A percentile compares a stretch with the other conserved stretches of the same genome.
phyloP scores from a whole-genome alignment of 1,140 invertebrate species.

The Drosophila obscura region DNA sequence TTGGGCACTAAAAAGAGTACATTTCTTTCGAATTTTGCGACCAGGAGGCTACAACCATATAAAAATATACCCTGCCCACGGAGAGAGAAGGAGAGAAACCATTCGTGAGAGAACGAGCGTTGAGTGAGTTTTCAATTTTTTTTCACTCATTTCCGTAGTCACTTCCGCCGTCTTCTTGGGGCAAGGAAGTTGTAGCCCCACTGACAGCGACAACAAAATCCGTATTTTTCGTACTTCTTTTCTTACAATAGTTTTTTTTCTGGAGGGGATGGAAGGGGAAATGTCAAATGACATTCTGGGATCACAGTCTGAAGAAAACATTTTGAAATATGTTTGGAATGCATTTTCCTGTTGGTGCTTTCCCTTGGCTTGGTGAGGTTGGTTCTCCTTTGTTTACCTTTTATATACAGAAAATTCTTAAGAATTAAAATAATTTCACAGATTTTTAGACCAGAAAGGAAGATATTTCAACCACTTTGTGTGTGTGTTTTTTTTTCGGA shows the following conservation, averaged over 20 bases:
- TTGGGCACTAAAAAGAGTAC: no score
- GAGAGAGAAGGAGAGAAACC: constrained; percentile 1
- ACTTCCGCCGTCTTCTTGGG: constrained; percentile 60
- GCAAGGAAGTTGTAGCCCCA: constrained; percentile 73
- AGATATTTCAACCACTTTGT: no score
- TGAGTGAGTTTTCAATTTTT: constrained; percentile 43
- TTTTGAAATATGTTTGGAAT: constrained; percentile 43
- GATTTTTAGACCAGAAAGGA: no score
- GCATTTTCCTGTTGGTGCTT: constrained; percentile 23
- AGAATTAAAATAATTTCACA: not conserved
- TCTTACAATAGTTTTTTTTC: constrained; percentile 7
- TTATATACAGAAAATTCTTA: not conserved
- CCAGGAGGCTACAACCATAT: no score
- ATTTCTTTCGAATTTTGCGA: no score
- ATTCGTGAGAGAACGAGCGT: constrained; percentile 1
- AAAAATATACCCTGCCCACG: no score
- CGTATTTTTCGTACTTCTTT: constrained; percentile 31
- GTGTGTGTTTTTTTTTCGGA: no score
- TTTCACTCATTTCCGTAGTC: constrained; percentile 69
- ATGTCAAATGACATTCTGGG: constrained; percentile 41
- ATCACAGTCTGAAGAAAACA: constrained; percentile 44
- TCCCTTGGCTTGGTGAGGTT: constrained; percentile 2
- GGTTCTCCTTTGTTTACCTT: not conserved
- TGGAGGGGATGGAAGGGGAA: no score
- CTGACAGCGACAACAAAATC: constrained; percentile 42